These are phyloP conservation scores for Hippotragus niger DNA, from an alignment of 2,113 vertebrate genomes.

Conservation along the genomic window DNA sequence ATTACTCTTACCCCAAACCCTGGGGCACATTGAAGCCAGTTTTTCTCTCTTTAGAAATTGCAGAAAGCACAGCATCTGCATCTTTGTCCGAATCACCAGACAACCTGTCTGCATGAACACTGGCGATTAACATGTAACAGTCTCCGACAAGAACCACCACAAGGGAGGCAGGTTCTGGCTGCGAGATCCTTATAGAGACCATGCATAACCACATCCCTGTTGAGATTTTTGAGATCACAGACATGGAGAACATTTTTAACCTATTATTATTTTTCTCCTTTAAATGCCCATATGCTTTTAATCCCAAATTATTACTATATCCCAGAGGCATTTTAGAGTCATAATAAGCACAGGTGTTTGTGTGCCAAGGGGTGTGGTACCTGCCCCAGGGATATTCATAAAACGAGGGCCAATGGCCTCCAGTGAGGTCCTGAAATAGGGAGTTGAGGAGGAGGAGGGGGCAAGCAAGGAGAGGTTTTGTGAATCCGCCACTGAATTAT, in stretches of 20 bases:
- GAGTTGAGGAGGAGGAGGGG: rapidly evolving
- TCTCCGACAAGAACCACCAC: neutral
- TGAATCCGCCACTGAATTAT: neutral
- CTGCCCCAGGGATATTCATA: neutral
- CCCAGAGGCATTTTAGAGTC: neutral
- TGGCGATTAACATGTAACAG: rapidly evolving
- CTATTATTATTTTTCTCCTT: neutral
- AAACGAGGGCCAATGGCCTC: neutral
- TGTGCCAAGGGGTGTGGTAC: neutral
- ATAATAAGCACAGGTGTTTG: constrained; percentile 17
- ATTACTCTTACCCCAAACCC: neutral
- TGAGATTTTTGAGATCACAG: constrained; percentile 1
- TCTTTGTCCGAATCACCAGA: neutral
- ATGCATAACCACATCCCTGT: neutral
- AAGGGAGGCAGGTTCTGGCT: neutral
- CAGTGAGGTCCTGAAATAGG: neutral
- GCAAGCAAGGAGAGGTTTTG: neutral
- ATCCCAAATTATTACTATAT: neutral
- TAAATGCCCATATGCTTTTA: constrained; percentile 20
- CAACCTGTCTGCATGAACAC: neutral
- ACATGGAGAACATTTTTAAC: neutral
- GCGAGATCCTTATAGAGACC: neutral
- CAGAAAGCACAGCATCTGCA: neutral
- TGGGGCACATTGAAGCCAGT: neutral
- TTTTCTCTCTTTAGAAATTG: neutral